phyloP scores from a whole-genome alignment of 2,888 invertebrate genomes.

The Melieria crassipennis region DNA sequence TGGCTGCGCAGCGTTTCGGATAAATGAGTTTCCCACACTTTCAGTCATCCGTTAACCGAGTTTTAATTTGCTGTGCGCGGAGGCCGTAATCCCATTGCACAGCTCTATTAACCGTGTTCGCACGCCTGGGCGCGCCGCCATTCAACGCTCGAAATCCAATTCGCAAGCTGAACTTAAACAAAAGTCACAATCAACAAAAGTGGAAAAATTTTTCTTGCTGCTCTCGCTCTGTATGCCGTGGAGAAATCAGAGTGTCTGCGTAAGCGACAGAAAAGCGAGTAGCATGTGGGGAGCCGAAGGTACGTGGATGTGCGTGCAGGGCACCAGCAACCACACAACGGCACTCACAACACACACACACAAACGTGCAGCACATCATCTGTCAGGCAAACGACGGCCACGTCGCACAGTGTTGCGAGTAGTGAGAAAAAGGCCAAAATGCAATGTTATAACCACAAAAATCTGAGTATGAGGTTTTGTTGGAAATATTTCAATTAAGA shows the following conservation, averaged over 20 bases:
- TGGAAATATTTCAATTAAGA: no score
- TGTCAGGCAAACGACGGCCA: no score
- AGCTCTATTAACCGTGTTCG: not conserved
- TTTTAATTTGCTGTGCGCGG: no score
- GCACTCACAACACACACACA: not conserved
- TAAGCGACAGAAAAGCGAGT: conserved; percentile 1
- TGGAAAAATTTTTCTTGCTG: conserved; percentile 14
- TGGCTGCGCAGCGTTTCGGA: no score
- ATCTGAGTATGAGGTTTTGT: no score
- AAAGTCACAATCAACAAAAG: conserved; percentile 29
- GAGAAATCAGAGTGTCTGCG: conserved; percentile 2
- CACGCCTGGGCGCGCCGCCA: conserved; percentile 13
- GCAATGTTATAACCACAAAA: no score
- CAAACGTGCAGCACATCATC: not conserved
- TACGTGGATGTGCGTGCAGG: not conserved
- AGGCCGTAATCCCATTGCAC: no score
- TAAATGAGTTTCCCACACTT: no score
- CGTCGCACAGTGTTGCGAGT: no score
- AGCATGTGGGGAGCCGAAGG: not conserved
- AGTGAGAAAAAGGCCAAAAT: no score
- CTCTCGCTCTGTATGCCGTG: not conserved
- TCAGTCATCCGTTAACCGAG: no score
- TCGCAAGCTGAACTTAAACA: conserved; percentile 27
- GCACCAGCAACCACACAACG: conserved; percentile 10
- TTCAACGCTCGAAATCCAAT: conserved; percentile 29